Percentiles rank a stretch among this genome's conserved stretches.
Evolutionary conservation across 2,797 vertebrate species (phyloP).

Genomic region (Esox lucius): DNA sequence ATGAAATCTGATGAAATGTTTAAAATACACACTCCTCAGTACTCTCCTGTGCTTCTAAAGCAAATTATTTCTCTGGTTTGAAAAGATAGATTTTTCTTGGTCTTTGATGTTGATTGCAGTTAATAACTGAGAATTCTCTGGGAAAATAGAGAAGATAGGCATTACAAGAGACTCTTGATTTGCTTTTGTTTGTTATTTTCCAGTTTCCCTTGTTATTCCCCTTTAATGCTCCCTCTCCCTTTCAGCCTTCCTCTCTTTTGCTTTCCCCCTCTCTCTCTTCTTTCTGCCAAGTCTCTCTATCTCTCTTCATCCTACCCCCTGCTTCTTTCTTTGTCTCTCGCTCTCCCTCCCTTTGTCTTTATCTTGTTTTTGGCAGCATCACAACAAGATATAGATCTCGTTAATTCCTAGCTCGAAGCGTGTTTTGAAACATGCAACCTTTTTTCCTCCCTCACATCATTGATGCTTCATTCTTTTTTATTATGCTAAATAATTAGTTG

Average conservation of each 20-base stretch:
- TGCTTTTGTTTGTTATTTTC: conserved; percentile 40
- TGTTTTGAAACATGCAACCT: conserved; percentile 49
- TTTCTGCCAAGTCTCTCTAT: conserved; percentile 6
- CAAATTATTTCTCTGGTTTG: conserved; percentile 47
- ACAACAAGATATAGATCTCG: conserved; percentile 55
- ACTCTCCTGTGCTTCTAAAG: conserved; percentile 42
- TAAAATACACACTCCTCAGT: conserved; percentile 51
- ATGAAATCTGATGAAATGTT: conserved; percentile 45
- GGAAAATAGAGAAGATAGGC: conserved; percentile 40
- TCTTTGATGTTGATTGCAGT: conserved; percentile 65
- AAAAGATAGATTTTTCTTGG: conserved; percentile 38
- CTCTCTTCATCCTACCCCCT: conserved; percentile 4
- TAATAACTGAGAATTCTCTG: conserved; percentile 58
- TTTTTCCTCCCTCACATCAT: conserved; percentile 25
- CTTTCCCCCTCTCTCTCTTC: conserved; percentile 6
- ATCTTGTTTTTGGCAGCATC: conserved; percentile 38
- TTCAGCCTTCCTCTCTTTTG: neutral
- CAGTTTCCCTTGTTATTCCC: neutral
- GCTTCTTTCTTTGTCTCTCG: neutral
- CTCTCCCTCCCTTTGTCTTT: conserved; percentile 14
- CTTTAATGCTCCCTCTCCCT: conserved; percentile 7
- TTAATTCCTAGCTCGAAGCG: conserved; percentile 67
- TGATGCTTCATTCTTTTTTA: conserved; percentile 47
- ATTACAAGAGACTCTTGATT: conserved; percentile 41
- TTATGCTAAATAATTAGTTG: conserved; percentile 51